Evolutionary conservation across 2,113 vertebrate genomes (phyloP), one percentile per base, ranked within the genome.

Genomic region (Egretta garzetta): DNA sequence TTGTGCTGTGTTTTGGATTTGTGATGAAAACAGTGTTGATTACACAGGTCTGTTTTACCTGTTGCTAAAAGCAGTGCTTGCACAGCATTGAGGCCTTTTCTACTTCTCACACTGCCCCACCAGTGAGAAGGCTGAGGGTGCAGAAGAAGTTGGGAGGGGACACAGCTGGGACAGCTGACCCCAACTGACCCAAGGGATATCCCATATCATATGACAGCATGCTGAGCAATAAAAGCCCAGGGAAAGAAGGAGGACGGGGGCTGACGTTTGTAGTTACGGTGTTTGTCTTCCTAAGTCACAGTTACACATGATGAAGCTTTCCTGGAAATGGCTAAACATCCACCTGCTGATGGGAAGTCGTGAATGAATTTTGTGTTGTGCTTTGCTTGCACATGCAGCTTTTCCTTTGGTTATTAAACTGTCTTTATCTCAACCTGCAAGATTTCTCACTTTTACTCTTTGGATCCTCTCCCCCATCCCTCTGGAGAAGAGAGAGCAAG

Each of bases 401-500:
- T 64, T 80, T 82, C 21, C 11, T 82, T 75, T 59, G 18, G 13
- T 6, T 71, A 8, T 49, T 63, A 41, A 84, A 58, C 8, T 13
- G 5, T 9, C 41, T 71, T 35, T 56, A 50, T 56, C 26, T 64
- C 14, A 58, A 20, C 27, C 19, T 16, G 45, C 0, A 3, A 16
- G 12, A 72, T 84, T 55, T 41, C 49, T 37, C 35, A 43, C 58
- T 59, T 43, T 72, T 49, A 56, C 8, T 32, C 9, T 76, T 72
- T 17, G 1, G 1, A 33, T 43, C 43, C 9, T 70, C 30, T 56
- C 41, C 6, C 12, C 4, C 12, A 15, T 28, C 19, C 8, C 4
- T 23, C 32, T 28, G 8, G 37, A 4, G 27, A 72, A 55, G 24
- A 58, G 4, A n/a, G 6, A 52, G 37, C 2, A 2, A 43, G 26